Percentiles rank a stretch among this genome's conserved stretches.
These are phyloP conservation scores for Nineta flava DNA, from an alignment of 2,888 invertebrate species.

Conservation along the genomic window DNA sequence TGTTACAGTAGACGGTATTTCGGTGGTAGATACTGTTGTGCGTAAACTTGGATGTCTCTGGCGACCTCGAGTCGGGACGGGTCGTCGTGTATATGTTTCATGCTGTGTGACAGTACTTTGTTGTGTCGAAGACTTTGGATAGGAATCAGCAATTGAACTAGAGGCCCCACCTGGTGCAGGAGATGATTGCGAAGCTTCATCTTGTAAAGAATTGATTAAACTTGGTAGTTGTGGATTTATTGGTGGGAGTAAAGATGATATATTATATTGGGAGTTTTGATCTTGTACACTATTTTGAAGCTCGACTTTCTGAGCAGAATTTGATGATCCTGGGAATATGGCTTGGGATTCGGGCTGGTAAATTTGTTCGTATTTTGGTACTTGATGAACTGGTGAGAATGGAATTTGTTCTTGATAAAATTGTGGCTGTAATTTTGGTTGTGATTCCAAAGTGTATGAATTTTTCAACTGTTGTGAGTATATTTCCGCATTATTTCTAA, in stretches of 20 bases:
- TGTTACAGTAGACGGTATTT: slow-evolving; percentile 24
- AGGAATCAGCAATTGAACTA: neutral
- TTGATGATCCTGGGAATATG: neutral
- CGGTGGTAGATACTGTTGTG: slow-evolving; percentile 24
- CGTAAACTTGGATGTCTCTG: slow-evolving; percentile 14
- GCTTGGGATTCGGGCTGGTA: neutral
- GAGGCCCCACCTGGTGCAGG: neutral
- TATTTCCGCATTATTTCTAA: neutral
- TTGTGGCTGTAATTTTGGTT: no score
- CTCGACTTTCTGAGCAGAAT: neutral
- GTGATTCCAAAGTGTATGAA: no score
- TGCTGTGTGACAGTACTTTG: slow-evolving; percentile 11
- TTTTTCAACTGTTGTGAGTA: no score
- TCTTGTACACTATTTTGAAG: neutral
- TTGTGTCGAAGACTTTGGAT: slow-evolving; percentile 6
- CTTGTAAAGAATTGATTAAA: slow-evolving; percentile 41
- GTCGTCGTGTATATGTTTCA: slow-evolving; percentile 10
- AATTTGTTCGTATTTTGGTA: slow-evolving; percentile 1
- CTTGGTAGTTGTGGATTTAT: slow-evolving; percentile 41
- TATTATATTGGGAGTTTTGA: slow-evolving; percentile 2
- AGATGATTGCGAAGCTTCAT: slow-evolving; percentile 20
- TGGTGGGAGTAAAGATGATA: slow-evolving; percentile 36
- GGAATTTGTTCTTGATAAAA: neutral
- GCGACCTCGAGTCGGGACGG: slow-evolving; percentile 24
- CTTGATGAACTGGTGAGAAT: neutral